Evolutionary conservation across 2,888 invertebrate genomes (phyloP).

Genomic region (Sarcophaga rosellei): DNA sequence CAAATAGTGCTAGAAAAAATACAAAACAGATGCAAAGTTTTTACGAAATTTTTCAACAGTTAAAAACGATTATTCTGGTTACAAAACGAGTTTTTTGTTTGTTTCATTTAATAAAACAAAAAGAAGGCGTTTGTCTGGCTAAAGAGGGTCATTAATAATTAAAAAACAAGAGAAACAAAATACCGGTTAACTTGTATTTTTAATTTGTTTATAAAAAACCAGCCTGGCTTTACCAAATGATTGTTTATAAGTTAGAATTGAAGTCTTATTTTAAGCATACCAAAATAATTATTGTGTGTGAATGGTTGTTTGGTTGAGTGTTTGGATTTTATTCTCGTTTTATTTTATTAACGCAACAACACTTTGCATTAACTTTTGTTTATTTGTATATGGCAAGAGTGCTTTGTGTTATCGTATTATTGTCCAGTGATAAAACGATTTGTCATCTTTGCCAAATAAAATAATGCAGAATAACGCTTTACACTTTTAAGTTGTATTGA

Average conservation of each 20-base stretch:
- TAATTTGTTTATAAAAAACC: no score
- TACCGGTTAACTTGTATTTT: no score
- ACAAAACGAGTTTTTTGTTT: constrained; percentile 63
- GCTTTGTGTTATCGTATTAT: constrained; percentile 50
- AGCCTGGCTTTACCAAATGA: no score
- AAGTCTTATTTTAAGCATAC: no score
- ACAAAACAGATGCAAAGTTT: constrained; percentile 28
- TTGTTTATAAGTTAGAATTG: no score
- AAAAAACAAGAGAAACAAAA: no score
- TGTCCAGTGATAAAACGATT: constrained; percentile 47
- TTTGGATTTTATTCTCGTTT: no score
- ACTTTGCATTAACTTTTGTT: neutral
- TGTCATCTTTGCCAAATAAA: constrained; percentile 57
- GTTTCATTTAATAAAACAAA: constrained; percentile 42
- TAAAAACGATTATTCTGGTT: constrained; percentile 61
- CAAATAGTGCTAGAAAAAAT: constrained; percentile 70
- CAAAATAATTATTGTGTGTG: neutral
- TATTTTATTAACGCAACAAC: neutral
- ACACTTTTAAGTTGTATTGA: constrained; percentile 22
- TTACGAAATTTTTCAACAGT: constrained; percentile 23
- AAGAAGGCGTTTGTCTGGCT: no score
- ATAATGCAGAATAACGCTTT: constrained; percentile 38
- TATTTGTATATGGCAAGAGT: constrained; percentile 29
- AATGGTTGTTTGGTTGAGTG: neutral
- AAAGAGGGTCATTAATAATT: no score